Evolutionary conservation across 2,797 vertebrate genomes (phyloP), one percentile per base, ranked within the genome.

Genomic region (Syngnathus rostellatus): DNA sequence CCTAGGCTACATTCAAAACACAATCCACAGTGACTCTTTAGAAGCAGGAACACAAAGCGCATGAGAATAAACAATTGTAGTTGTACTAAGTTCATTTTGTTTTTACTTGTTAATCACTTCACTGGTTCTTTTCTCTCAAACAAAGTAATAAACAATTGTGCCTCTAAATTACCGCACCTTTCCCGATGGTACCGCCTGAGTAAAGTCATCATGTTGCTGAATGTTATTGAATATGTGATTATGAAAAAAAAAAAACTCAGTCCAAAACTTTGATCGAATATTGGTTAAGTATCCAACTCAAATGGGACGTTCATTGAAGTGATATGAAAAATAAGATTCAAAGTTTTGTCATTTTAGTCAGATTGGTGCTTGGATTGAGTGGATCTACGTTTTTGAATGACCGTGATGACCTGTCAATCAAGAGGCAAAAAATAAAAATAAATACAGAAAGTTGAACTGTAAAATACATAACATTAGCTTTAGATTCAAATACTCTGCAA

Each of bases 1-100:
- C n/a, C 69, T 82, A 68, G 70, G 82, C 85, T 82, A 88, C 85
- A 85, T 81, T 84, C 81, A 81, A 83, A 81, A 80, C 77, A 84
- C 70, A 78, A 74, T 77, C 66, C 69, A 73, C 69, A 70, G 68
- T 75, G 63, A 83, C 67, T 74, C 70, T 68, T 41, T 64, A 70
- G 69, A 79, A 81, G 75, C 73, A 77, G 70, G 66, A 76, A 73
- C 66, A 76, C 69, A 68, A 69, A 38, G 31, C 12, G 3, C 23
- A 57, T 39, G 16, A 39, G 3, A 39, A 59, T 8, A 58, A 58
- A 54, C 51, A 21, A 25, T 54, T 72, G 54, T 61, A 25, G 25
- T 25, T 25, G 25, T 25, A 25, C 25, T 25, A 25, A 25, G 25
- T 25, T 25, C 25, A 25, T 25, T 25, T 25, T 25, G 25, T 25